These are phyloP conservation scores for Acanthopleura granulata DNA, from an alignment of 2,888 invertebrate species.

Conservation along the genomic window DNA sequence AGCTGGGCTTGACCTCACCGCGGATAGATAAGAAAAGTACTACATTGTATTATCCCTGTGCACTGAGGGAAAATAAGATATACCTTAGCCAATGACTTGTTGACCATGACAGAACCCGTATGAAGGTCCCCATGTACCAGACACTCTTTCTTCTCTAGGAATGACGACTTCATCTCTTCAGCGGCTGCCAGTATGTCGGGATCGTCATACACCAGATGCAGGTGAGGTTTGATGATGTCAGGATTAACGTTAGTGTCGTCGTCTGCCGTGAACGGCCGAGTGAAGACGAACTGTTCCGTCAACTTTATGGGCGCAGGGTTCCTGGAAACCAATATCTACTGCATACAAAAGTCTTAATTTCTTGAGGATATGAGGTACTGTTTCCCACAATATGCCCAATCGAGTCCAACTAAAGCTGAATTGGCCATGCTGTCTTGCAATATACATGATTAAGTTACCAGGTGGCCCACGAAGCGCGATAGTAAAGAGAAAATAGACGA, in stretches of 20 bases:
- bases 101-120: slow-evolving; percentile 52
- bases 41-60: too few species aligned
- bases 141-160: slow-evolving; percentile 50
- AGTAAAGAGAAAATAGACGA: too few species aligned
- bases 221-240: slow-evolving; percentile 34
- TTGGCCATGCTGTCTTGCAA: too few species aligned
- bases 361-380: too few species aligned
- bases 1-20: too few species aligned
- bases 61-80: background rate
- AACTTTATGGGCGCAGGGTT: slow-evolving; percentile 38
- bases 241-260: slow-evolving; percentile 43
- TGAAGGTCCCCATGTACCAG: slow-evolving; percentile 54
- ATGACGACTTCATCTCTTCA: slow-evolving; percentile 39
- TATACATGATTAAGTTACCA: too few species aligned
- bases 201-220: slow-evolving; percentile 39
- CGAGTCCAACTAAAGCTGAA: too few species aligned
- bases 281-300: slow-evolving; percentile 47
- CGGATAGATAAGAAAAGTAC: too few species aligned
- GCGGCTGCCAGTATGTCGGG: slow-evolving; percentile 36
- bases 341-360: too few species aligned
- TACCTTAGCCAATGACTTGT: slow-evolving; percentile 34
- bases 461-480: too few species aligned
- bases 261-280: slow-evolving; percentile 36
- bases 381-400: too few species aligned
- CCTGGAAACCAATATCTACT: background rate